Conservation (phyloP, 2,888 invertebrate species). For the Leucophenga maculata region DNA sequence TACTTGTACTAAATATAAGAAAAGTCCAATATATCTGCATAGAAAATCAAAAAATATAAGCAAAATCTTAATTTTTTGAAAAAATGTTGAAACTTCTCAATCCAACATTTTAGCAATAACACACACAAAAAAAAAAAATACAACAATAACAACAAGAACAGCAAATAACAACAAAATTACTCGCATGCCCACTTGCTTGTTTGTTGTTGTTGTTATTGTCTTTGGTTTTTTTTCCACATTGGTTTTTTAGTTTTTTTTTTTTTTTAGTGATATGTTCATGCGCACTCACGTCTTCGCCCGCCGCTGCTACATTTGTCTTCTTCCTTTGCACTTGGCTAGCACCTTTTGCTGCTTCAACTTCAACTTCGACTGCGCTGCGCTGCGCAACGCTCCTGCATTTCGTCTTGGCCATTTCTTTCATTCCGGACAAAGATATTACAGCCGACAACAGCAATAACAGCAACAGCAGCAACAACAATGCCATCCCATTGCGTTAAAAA, state of each 20-base stretch:
- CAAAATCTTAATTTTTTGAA: too few species aligned
- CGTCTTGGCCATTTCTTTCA: conserved; percentile 22
- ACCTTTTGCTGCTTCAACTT: conserved; percentile 29
- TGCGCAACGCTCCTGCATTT: conserved; percentile 11
- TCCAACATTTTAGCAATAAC: too few species aligned
- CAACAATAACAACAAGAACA: conserved; percentile 27
- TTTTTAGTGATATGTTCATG: conserved; percentile 13
- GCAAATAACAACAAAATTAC: conserved; percentile 45
- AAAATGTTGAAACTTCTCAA: too few species aligned
- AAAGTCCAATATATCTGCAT: too few species aligned
- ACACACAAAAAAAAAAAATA: conserved; percentile 19
- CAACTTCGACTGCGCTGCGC: conserved; percentile 38
- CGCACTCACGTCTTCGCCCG: conserved; percentile 14
- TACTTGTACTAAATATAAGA: too few species aligned
- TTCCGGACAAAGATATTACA: conserved; percentile 39
- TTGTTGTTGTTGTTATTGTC: conserved; percentile 39
- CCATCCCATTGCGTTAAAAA: not conserved
- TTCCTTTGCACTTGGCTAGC: conserved; percentile 16
- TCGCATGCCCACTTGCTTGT: conserved; percentile 40
- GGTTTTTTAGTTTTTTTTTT: conserved; percentile 31
- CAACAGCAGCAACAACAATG: conserved; percentile 20
- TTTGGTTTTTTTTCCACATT: conserved; percentile 28
- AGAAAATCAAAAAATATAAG: too few species aligned
- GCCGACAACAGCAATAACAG: conserved; percentile 39
- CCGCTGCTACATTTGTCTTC: not conserved